These are phyloP conservation scores for Masticophis lateralis DNA, from an alignment of 2,797 vertebrate species.

Conservation along the genomic window DNA sequence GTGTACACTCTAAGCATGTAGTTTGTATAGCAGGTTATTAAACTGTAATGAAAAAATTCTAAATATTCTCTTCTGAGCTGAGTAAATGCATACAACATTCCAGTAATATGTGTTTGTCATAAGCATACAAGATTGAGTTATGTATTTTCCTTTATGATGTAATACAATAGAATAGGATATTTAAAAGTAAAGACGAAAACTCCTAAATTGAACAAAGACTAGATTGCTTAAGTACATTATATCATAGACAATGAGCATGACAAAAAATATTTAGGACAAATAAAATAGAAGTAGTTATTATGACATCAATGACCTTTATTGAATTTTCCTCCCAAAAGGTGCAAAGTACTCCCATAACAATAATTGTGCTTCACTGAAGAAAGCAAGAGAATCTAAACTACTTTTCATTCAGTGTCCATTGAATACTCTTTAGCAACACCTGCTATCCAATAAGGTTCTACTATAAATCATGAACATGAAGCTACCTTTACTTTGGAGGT, in stretches of 20 bases:
- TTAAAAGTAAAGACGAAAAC: neutral
- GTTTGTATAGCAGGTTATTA: neutral
- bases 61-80: neutral
- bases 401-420: neutral
- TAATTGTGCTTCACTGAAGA: neutral
- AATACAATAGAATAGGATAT: neutral
- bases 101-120: neutral
- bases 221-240: neutral
- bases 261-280: neutral
- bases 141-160: neutral
- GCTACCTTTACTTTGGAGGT: rapidly evolving
- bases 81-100: neutral
- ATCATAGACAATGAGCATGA: neutral
- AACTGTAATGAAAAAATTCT: neutral
- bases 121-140: neutral
- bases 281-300: neutral
- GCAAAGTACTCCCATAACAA: neutral
- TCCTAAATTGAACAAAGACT: neutral
- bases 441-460: neutral
- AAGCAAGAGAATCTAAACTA: neutral
- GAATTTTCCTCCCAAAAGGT: neutral
- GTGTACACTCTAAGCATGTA: no score
- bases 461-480: neutral
- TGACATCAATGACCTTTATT: neutral
- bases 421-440: neutral